Percentiles rank a stretch among this genome's conserved stretches.
Evolutionary conservation across 2,113 vertebrate species (phyloP).

Genomic region (Anas platyrhynchos): DNA sequence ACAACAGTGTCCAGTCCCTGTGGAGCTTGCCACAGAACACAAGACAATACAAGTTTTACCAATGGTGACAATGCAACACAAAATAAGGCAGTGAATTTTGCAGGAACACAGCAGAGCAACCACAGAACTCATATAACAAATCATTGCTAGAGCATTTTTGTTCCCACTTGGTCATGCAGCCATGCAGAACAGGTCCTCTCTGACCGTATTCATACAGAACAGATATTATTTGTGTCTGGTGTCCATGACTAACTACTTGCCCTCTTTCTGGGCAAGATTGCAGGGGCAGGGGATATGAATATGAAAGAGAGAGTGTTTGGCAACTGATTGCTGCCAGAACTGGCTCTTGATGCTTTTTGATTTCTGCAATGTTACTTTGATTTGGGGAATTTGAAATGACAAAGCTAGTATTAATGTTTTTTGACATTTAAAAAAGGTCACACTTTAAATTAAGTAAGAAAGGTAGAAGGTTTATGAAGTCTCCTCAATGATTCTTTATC

Average conservation of each 20-base stretch:
- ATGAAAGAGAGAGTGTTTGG: neutral
- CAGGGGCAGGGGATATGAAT: neutral
- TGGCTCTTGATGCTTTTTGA: neutral
- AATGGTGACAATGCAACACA: neutral
- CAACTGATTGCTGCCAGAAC: neutral
- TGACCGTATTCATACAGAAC: neutral
- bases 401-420: neutral
- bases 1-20: neutral
- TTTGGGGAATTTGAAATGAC: neutral
- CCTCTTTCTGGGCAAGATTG: neutral
- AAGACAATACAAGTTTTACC: neutral
- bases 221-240: neutral
- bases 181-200: neutral
- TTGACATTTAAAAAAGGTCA: neutral
- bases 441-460: neutral
- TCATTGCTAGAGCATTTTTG: neutral
- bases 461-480: fast-evolving
- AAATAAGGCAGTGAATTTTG: neutral
- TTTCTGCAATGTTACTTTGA: neutral
- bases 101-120: neutral
- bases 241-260: neutral
- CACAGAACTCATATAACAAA: neutral
- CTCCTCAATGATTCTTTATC: neutral
- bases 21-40: fast-evolving
- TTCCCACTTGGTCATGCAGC: neutral